Conservation (phyloP, 2,888 invertebrate genomes). For the Drosophila pseudotakahashii region DNA sequence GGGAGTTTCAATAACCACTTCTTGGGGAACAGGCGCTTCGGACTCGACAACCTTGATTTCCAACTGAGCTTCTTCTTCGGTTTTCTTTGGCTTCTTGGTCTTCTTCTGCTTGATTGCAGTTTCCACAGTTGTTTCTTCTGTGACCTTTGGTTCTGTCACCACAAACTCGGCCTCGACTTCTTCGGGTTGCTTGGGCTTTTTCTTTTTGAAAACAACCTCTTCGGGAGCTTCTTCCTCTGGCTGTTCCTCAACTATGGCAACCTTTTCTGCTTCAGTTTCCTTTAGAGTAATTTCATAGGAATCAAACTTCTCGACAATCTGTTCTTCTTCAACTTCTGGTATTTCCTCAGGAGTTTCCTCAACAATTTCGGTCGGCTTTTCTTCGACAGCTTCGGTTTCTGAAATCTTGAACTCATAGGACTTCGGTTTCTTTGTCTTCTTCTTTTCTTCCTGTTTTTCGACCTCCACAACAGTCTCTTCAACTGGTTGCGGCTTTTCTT, state of each 20-base stretch:
- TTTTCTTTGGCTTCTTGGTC: conserved; percentile 70
- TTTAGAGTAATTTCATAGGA: conserved; percentile 74
- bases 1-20: conserved; percentile 51
- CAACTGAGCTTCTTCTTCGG: conserved; percentile 69
- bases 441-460: conserved; percentile 34
- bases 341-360: conserved; percentile 61
- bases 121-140: conserved; percentile 70
- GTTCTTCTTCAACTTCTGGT: conserved; percentile 49
- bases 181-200: conserved; percentile 64
- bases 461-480: conserved; percentile 28
- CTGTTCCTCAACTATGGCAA: conserved; percentile 51
- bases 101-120: conserved; percentile 74
- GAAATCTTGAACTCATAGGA: conserved; percentile 71
- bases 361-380: conserved; percentile 60
- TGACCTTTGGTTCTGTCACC: conserved; percentile 68
- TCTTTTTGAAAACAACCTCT: conserved; percentile 34
- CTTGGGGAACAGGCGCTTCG: conserved; percentile 46
- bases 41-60: conserved; percentile 75
- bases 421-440: conserved; percentile 54
- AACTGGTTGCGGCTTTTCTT: conserved; percentile 30
- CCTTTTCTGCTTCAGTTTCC: conserved; percentile 65
- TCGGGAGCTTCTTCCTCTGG: conserved; percentile 56
- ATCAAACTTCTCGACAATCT: conserved; percentile 58
- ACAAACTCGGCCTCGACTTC: conserved; percentile 74
- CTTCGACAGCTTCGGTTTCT: conserved; percentile 72